phyloP scores from a whole-genome alignment of 1,140 invertebrate genomes.

The Ganaspis sp. region DNA sequence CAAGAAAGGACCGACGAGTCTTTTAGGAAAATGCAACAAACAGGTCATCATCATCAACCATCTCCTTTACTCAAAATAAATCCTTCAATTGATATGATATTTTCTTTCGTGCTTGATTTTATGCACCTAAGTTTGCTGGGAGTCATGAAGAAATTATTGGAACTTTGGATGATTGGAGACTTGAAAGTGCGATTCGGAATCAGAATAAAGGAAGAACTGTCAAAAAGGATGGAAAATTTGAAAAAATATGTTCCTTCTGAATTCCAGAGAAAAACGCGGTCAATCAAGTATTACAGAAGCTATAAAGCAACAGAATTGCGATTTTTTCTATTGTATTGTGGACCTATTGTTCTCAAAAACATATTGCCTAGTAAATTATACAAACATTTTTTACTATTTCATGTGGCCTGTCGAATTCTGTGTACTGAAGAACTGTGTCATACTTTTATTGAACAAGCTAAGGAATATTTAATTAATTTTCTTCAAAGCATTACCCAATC shows the following conservation, averaged over 20 bases:
- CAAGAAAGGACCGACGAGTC: slow-evolving; percentile 29
- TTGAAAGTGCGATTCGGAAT: not conserved
- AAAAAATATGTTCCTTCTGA: slow-evolving; percentile 33
- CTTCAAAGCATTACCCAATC: not conserved
- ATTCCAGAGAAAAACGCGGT: slow-evolving; percentile 35
- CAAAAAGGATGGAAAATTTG: slow-evolving; percentile 27
- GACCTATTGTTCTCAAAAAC: slow-evolving; percentile 32
- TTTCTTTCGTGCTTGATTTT: slow-evolving; percentile 26
- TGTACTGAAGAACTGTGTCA: not conserved
- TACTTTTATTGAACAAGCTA: not conserved
- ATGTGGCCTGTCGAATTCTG: slow-evolving; percentile 30
- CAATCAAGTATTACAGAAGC: not conserved
- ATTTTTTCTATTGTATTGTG: slow-evolving; percentile 43
- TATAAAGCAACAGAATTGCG: slow-evolving; percentile 41
- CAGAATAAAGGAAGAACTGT: not conserved
- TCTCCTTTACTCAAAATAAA: slow-evolving; percentile 11
- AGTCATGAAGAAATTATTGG: slow-evolving; percentile 31
- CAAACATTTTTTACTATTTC: slow-evolving; percentile 38
- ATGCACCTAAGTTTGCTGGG: slow-evolving; percentile 25
- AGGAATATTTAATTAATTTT: not conserved
- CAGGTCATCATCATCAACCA: slow-evolving; percentile 22
- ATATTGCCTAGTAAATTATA: slow-evolving; percentile 23
- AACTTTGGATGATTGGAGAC: not conserved
- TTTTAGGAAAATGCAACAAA: slow-evolving; percentile 3
- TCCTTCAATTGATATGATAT: slow-evolving; percentile 23